These are phyloP conservation scores for Acleris emargana DNA, from an alignment of 2,888 invertebrate genomes.

Conservation along the genomic window DNA sequence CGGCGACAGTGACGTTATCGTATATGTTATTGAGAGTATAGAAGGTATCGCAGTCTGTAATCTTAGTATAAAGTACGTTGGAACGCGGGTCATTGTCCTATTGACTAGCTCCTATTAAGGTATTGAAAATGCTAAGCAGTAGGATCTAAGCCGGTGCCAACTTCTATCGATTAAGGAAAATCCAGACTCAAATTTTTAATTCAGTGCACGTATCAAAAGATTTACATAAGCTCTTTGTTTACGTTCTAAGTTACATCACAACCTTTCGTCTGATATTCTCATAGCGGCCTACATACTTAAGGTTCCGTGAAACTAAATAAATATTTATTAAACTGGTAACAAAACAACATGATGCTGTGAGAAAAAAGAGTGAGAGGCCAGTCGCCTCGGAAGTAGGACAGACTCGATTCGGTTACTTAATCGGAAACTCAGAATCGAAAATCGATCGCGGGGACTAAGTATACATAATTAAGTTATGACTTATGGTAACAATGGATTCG, in stretches of 20 bases:
- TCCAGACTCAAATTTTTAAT: conserved; percentile 9
- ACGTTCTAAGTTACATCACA: conserved; percentile 28
- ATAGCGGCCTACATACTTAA: conserved; percentile 19
- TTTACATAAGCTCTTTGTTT: conserved; percentile 25
- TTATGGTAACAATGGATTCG: too few relatives aligned
- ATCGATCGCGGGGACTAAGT: too few relatives aligned
- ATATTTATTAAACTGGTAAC: conserved; percentile 24
- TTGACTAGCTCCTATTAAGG: background rate
- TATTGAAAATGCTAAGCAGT: background rate
- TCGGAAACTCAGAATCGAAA: conserved; percentile 40
- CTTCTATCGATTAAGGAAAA: conserved; percentile 12
- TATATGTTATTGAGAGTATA: too few relatives aligned
- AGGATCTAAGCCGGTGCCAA: background rate
- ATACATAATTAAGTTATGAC: too few relatives aligned
- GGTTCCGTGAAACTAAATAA: conserved; percentile 31
- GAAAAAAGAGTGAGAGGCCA: conserved; percentile 45
- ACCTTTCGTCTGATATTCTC: conserved; percentile 13
- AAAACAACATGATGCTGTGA: conserved; percentile 10
- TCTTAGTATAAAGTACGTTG: too few relatives aligned
- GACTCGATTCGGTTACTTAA: conserved; percentile 48
- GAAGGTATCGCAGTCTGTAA: too few relatives aligned
- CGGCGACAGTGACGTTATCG: too few relatives aligned
- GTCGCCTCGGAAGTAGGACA: conserved; percentile 49
- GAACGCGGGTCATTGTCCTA: too few relatives aligned
- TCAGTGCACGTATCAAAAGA: conserved; percentile 20